phyloP scores from a whole-genome alignment of 2,888 invertebrate species.

The Patella pellucida region DNA sequence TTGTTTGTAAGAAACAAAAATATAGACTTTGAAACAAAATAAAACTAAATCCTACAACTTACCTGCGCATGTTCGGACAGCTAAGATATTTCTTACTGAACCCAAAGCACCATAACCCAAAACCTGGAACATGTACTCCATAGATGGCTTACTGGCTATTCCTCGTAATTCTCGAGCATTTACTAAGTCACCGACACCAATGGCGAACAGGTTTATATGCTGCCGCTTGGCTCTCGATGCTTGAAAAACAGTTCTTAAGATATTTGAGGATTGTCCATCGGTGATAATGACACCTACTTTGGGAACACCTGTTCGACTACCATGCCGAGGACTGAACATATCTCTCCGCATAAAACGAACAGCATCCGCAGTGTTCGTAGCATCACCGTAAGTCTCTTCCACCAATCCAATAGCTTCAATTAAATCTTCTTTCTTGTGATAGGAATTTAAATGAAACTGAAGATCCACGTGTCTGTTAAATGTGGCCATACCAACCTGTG shows the following conservation, averaged over 20 bases:
- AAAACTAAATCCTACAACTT: not conserved
- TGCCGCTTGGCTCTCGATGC: constrained; percentile 47
- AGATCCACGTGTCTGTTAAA: constrained; percentile 46
- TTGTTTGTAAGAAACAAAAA: too few species aligned
- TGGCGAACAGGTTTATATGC: constrained; percentile 53
- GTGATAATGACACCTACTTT: constrained; percentile 58
- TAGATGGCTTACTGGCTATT: constrained; percentile 49
- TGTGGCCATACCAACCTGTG: constrained; percentile 61
- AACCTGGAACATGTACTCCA: constrained; percentile 51
- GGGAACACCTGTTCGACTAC: constrained; percentile 49
- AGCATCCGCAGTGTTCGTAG: constrained; percentile 52
- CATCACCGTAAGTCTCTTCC: constrained; percentile 41
- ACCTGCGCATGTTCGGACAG: constrained; percentile 55
- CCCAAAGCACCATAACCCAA: constrained; percentile 51
- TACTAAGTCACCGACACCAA: constrained; percentile 54
- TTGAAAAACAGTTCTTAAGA: constrained; percentile 47
- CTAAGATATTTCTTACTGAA: constrained; percentile 51
- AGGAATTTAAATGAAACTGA: constrained; percentile 51
- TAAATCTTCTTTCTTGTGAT: constrained; percentile 37
- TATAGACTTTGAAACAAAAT: too few species aligned
- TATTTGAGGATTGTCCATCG: constrained; percentile 54
- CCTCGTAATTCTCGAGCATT: constrained; percentile 52
- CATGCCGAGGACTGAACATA: constrained; percentile 45
- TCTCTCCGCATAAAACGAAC: constrained; percentile 46
- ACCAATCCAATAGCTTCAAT: constrained; percentile 42